Conservation (phyloP, 2,888 invertebrate genomes). For the Drosophila flavopinicola region DNA sequence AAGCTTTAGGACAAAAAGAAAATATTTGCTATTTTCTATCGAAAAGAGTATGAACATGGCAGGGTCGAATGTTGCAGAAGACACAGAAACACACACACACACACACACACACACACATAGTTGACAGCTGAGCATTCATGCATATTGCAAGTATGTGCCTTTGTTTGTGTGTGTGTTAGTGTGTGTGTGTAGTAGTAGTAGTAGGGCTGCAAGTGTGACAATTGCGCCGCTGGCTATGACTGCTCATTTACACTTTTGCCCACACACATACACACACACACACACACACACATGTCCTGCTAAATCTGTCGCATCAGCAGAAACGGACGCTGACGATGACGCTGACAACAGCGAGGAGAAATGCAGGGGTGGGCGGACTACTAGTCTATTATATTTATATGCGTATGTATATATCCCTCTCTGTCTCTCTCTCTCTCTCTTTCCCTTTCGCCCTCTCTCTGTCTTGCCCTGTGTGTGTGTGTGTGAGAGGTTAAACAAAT, state of each 20-base stretch:
- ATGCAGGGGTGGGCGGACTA: background rate
- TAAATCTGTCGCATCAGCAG: conserved; percentile 75
- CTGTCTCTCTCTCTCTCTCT: background rate
- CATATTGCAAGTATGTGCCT: conserved; percentile 31
- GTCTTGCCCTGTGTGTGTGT: conserved; percentile 3
- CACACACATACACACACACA: background rate
- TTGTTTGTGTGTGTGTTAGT: conserved; percentile 2
- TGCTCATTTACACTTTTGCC: conserved; percentile 77
- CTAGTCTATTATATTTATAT: conserved; percentile 58
- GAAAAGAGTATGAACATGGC: no score
- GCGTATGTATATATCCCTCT: conserved; percentile 3
- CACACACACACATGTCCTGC: conserved; percentile 47
- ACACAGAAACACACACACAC: conserved; percentile 7
- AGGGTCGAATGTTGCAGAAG: conserved; percentile 23
- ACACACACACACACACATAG: conserved; percentile 7
- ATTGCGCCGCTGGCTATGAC: conserved; percentile 72
- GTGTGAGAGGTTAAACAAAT: conserved; percentile 64
- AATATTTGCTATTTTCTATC: no score
- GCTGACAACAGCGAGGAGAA: background rate
- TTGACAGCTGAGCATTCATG: conserved; percentile 36
- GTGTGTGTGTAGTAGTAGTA: no score
- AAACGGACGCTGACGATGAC: conserved; percentile 36
- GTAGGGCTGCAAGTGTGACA: conserved; percentile 62
- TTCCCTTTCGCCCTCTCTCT: no score
- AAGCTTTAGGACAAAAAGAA: no score